Conservation (phyloP, 2,797 vertebrate species). For the Acanthornis magna region DNA sequence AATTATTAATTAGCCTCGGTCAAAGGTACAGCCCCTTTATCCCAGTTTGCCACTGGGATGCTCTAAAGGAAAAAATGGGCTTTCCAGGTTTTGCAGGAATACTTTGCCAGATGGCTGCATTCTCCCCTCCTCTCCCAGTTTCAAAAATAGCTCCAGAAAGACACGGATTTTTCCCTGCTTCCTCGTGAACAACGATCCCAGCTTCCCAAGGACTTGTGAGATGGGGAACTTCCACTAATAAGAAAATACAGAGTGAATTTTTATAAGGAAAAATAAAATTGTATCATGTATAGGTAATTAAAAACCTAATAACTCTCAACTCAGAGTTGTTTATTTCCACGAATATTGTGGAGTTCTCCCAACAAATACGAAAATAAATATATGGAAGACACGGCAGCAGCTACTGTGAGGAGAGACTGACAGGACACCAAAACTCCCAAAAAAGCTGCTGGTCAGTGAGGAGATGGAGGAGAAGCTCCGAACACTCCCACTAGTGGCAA, state of each 20-base stretch:
- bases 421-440: not conserved
- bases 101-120: constrained; percentile 1
- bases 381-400: not conserved
- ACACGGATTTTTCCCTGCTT: not conserved
- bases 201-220: not conserved
- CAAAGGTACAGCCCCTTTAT: not conserved
- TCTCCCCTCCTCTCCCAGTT: not conserved
- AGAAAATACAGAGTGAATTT: not conserved
- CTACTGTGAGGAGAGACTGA: not conserved
- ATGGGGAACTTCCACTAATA: not conserved
- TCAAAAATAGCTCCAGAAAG: constrained; percentile 17
- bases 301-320: not conserved
- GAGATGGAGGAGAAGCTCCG: not conserved
- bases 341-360: not conserved
- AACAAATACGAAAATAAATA: not conserved
- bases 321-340: not conserved
- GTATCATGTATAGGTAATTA: rapidly evolving
- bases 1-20: not conserved
- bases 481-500: not conserved
- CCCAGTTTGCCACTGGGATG: not conserved
- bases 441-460: not conserved
- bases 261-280: not conserved
- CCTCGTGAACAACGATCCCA: rapidly evolving
- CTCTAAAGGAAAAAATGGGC: not conserved
- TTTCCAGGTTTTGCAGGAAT: constrained; percentile 2